Conservation (phyloP, 2,888 invertebrate species). For the Cantharis lateralis region DNA sequence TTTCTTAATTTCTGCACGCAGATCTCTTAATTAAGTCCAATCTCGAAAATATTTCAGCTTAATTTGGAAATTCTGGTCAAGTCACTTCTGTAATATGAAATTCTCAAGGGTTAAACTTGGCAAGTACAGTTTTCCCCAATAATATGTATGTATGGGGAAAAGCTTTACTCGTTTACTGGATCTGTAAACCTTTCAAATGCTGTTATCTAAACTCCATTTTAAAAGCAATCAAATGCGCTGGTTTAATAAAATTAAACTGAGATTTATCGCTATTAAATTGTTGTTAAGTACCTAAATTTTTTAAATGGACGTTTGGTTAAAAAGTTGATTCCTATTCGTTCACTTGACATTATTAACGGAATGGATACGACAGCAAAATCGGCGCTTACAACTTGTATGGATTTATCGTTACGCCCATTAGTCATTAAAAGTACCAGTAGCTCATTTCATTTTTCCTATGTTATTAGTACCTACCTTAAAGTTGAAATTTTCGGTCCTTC, state of each 20-base stretch:
- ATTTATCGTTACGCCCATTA: slow-evolving; percentile 31
- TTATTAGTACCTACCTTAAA: slow-evolving; percentile 27
- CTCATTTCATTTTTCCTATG: slow-evolving; percentile 16
- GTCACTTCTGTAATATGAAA: neutral
- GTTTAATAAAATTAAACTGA: slow-evolving; percentile 1
- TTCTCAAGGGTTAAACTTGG: neutral
- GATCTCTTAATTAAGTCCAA: neutral
- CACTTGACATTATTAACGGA: slow-evolving; percentile 6
- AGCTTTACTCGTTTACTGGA: neutral
- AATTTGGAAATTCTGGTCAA: neutral
- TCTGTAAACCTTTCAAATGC: neutral
- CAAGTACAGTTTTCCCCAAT: neutral
- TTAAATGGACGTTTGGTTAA: slow-evolving; percentile 16
- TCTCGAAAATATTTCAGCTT: neutral
- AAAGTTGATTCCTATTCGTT: slow-evolving; percentile 15
- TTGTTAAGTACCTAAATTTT: neutral
- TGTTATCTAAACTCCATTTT: slow-evolving; percentile 1
- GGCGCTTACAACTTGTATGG: slow-evolving; percentile 19
- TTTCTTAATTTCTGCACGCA: neutral
- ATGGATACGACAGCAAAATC: slow-evolving; percentile 1
- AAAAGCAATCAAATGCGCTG: neutral
- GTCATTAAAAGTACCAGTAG: slow-evolving; percentile 30
- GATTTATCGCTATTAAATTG: slow-evolving; percentile 21
- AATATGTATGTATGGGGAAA: neutral
- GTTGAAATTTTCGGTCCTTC: slow-evolving; percentile 9